phyloP scores from a whole-genome alignment of 1,140 invertebrate species.

The Orius laevigatus region DNA sequence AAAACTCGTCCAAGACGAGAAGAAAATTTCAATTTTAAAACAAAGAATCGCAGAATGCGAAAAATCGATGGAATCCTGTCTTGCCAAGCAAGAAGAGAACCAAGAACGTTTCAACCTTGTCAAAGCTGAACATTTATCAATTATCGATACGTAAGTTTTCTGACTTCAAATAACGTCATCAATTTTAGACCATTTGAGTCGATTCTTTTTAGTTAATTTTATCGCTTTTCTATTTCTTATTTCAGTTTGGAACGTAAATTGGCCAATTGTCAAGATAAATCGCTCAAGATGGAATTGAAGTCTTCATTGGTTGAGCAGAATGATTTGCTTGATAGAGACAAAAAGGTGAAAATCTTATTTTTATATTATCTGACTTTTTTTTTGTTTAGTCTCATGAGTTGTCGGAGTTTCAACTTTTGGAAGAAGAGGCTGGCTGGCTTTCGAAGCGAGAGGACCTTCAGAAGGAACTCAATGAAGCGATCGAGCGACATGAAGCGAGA shows the following conservation, averaged over 20 bases:
- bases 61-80: slow-evolving; percentile 31
- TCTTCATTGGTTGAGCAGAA: slow-evolving; percentile 38
- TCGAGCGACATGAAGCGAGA: slow-evolving; percentile 48
- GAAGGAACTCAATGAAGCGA: slow-evolving; percentile 50
- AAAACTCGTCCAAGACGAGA: slow-evolving; percentile 48
- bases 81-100: slow-evolving; percentile 27
- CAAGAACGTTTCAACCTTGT: slow-evolving; percentile 27
- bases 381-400: slow-evolving; percentile 62
- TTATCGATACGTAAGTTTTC: slow-evolving; percentile 18
- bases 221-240: too few species aligned
- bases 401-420: slow-evolving; percentile 82
- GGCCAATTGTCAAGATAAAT: slow-evolving; percentile 24
- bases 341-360: slow-evolving; percentile 26
- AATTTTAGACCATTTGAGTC: too few species aligned
- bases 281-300: slow-evolving; percentile 38
- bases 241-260: slow-evolving; percentile 23
- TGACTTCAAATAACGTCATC: too few species aligned
- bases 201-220: too few species aligned
- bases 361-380: slow-evolving; percentile 1
- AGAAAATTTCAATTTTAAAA: slow-evolving; percentile 47
- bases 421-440: slow-evolving; percentile 70
- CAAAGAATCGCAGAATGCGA: slow-evolving; percentile 37
- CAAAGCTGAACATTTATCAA: slow-evolving; percentile 18
- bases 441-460: slow-evolving; percentile 68
- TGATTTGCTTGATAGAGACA: slow-evolving; percentile 35